Evolutionary conservation across 1,140 invertebrate species (phyloP).

Genomic region (Stenopsyche tienmushanensis): DNA sequence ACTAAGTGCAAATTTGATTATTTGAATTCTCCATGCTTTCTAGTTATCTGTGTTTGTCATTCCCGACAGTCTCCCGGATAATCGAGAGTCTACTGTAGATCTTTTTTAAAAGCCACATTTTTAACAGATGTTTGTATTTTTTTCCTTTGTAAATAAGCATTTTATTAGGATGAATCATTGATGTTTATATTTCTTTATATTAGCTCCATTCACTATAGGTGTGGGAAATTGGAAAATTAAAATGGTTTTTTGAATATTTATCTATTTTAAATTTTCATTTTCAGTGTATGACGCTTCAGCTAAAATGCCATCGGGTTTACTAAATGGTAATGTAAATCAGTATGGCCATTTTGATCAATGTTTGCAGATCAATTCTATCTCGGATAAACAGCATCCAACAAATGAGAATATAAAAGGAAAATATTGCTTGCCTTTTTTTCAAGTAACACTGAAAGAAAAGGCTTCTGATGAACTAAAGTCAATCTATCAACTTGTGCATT

Average conservation of each 20-base stretch:
- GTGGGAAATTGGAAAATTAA: no score
- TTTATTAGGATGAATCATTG: no score
- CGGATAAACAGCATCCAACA: constrained; percentile 30
- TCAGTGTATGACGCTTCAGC: constrained; percentile 56
- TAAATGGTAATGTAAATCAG: constrained; percentile 52
- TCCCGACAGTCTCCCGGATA: no score
- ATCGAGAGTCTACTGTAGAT: no score
- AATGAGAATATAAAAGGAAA: constrained; percentile 59
- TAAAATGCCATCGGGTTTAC: constrained; percentile 50
- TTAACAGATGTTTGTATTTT: no score
- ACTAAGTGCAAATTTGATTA: no score
- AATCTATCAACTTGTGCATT: constrained; percentile 61
- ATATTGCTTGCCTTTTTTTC: constrained; percentile 64
- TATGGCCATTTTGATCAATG: constrained; percentile 58
- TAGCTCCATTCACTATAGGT: no score
- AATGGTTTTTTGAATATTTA: background rate
- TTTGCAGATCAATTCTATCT: constrained; percentile 42
- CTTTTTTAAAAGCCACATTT: no score
- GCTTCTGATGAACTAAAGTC: constrained; percentile 54
- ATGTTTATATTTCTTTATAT: no score
- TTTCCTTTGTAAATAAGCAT: no score
- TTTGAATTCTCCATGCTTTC: no score
- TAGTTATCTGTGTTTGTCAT: no score
- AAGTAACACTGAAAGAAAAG: constrained; percentile 54
- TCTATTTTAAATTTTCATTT: constrained; percentile 14